Evolutionary conservation across 2,113 vertebrate genomes (phyloP).

Genomic region (Clarias magur): DNA sequence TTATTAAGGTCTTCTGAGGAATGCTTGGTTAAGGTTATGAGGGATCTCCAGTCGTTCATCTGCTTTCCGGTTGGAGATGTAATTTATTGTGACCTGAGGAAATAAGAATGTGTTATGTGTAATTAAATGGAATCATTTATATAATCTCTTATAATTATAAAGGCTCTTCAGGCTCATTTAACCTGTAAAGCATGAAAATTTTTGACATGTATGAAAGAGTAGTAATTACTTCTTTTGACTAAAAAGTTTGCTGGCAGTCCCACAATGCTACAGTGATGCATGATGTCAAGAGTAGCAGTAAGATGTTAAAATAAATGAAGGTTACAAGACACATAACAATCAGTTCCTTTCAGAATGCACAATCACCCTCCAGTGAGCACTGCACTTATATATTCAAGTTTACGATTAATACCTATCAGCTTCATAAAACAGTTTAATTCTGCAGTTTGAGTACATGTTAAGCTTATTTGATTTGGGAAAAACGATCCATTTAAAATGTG

Average conservation of each 20-base stretch:
- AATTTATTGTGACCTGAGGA: slow-evolving; percentile 64
- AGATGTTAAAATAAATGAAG: not conserved
- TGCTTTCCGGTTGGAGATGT: slow-evolving; percentile 53
- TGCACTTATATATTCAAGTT: not conserved
- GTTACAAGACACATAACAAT: not conserved
- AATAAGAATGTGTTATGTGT: not conserved
- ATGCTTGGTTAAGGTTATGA: not conserved
- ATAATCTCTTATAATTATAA: not conserved
- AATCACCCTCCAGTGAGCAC: not conserved
- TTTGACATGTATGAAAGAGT: not conserved
- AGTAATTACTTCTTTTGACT: slow-evolving; percentile 3
- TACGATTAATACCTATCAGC: slow-evolving; percentile 2
- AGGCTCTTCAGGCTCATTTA: not conserved
- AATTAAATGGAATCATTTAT: not conserved
- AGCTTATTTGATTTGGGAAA: not conserved
- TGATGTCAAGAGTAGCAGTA: slow-evolving; percentile 7
- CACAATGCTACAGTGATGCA: not conserved
- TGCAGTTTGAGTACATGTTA: not conserved
- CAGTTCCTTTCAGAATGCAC: too few species aligned
- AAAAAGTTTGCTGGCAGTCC: slow-evolving; percentile 1
- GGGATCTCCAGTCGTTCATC: slow-evolving; percentile 52
- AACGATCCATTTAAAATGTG: too few species aligned
- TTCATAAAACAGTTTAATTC: not conserved
- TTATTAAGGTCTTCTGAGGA: not conserved
- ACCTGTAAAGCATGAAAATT: not conserved